Conservation (phyloP, 2,888 invertebrate genomes). For the Nycteola revayana region DNA sequence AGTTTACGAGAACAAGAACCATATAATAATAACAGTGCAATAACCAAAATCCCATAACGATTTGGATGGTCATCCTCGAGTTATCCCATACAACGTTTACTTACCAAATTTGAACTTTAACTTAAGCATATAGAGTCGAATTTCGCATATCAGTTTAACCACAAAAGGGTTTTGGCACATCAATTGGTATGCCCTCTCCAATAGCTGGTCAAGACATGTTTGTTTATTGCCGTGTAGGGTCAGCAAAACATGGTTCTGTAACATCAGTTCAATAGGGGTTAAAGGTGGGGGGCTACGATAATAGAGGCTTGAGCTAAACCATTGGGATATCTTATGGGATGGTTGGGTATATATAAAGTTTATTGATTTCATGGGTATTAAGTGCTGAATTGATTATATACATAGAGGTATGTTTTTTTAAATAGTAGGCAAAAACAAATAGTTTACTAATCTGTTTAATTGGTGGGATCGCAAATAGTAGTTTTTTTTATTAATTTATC, state of each 20-base stretch:
- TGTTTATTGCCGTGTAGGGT: constrained; percentile 34
- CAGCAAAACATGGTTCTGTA: constrained; percentile 18
- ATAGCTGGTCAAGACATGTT: constrained; percentile 29
- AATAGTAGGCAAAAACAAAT: too few relatives aligned
- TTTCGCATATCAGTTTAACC: constrained; percentile 1
- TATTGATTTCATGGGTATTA: too few relatives aligned
- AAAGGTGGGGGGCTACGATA: too few relatives aligned
- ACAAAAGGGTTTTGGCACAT: constrained; percentile 24
- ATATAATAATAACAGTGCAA: constrained; percentile 15
- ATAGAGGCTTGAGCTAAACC: too few relatives aligned
- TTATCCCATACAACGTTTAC: constrained; percentile 3
- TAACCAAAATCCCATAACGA: constrained; percentile 24
- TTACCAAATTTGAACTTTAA: background rate
- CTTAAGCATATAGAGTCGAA: constrained; percentile 1
- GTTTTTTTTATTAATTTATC: too few relatives aligned
- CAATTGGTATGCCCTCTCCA: constrained; percentile 34
- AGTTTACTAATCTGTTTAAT: too few relatives aligned
- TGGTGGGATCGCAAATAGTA: too few relatives aligned
- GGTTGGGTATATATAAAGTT: too few relatives aligned
- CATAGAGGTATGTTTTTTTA: too few relatives aligned
- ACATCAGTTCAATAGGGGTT: constrained; percentile 3
- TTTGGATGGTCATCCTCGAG: constrained; percentile 16
- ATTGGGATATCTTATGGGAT: too few relatives aligned
- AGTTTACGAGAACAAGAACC: constrained; percentile 7
- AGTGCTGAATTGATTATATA: too few relatives aligned